phyloP scores from a whole-genome alignment of 30 jellyfish, hydroid and myxozoan genomes.

The Haliclystus octoradiatus region DNA sequence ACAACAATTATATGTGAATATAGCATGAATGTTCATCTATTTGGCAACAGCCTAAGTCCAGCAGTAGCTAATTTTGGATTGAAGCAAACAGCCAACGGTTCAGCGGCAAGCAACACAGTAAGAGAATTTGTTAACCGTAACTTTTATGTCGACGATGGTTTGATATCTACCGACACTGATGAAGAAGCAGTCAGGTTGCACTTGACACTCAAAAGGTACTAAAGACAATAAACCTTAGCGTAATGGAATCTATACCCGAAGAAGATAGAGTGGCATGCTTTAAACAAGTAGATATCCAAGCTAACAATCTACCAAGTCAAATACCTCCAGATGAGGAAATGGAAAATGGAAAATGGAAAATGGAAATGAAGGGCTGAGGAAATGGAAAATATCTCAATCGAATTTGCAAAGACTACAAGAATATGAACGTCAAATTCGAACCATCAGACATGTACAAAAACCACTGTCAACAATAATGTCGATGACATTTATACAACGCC shows the following conservation, averaged over 20 bases:
- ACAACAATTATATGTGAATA: too few species aligned
- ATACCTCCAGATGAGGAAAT: constrained; percentile 20
- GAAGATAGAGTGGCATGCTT: constrained; percentile 1
- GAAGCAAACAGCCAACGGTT: constrained; percentile 23
- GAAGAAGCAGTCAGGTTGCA: too few species aligned
- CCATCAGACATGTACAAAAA: background rate
- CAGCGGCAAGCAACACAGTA: constrained; percentile 25
- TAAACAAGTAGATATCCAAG: constrained; percentile 6
- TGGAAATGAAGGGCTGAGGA: constrained; percentile 9
- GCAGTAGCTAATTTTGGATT: too few species aligned
- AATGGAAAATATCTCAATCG: constrained; percentile 12
- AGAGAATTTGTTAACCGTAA: constrained; percentile 17
- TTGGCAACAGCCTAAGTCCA: too few species aligned
- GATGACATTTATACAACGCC: constrained; percentile 17
- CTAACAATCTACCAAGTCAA: constrained; percentile 19
- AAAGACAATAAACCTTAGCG: constrained; percentile 12
- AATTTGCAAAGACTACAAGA: background rate
- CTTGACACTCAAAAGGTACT: background rate
- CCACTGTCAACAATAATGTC: too few species aligned
- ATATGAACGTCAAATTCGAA: too few species aligned
- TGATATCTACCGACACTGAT: constrained; percentile 10
- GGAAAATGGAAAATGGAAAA: constrained; percentile 30
- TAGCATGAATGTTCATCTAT: too few species aligned
- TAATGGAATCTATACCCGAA: constrained; percentile 31
- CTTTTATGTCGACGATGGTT: constrained; percentile 46